phyloP scores from a whole-genome alignment of 1,140 invertebrate genomes.

The Schlechtendalia chinensis region DNA sequence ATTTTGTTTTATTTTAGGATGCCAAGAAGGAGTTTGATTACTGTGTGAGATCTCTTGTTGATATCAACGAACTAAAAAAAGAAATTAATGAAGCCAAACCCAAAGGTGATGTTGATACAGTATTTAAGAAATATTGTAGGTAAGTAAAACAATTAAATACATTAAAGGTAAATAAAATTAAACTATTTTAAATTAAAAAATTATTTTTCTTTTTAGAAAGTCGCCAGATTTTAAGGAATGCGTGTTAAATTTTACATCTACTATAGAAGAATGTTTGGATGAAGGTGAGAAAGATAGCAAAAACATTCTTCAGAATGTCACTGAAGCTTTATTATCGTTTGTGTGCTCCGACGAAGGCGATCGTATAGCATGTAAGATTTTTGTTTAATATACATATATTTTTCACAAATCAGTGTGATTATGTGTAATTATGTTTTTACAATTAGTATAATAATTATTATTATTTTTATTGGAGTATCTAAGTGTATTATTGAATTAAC shows the following conservation, averaged over 20 bases:
- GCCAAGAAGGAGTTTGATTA: conserved; percentile 55
- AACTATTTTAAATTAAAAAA: neutral
- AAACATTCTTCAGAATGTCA: conserved; percentile 64
- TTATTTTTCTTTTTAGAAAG: conserved; percentile 61
- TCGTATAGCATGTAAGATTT: conserved; percentile 70
- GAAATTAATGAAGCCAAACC: conserved; percentile 65
- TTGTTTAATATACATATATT: conserved; percentile 18
- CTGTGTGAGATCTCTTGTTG: conserved; percentile 60
- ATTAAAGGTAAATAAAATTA: neutral
- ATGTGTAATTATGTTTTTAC: no score
- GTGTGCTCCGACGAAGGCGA: conserved; percentile 76
- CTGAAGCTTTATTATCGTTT: conserved; percentile 67
- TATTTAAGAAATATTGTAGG: conserved; percentile 66
- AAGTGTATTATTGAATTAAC: no score
- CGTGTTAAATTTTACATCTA: conserved; percentile 62
- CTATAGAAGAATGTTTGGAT: conserved; percentile 65
- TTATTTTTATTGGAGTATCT: no score
- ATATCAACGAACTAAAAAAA: conserved; percentile 59
- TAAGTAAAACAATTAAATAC: conserved; percentile 46
- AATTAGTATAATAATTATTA: no score
- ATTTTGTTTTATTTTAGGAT: conserved; percentile 54
- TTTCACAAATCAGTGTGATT: neutral
- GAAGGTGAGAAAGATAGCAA: conserved; percentile 62
- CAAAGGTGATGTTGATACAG: conserved; percentile 63
- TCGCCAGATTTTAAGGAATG: conserved; percentile 63